phyloP scores from a whole-genome alignment of 2,113 vertebrate species.

The Uria aalge region DNA sequence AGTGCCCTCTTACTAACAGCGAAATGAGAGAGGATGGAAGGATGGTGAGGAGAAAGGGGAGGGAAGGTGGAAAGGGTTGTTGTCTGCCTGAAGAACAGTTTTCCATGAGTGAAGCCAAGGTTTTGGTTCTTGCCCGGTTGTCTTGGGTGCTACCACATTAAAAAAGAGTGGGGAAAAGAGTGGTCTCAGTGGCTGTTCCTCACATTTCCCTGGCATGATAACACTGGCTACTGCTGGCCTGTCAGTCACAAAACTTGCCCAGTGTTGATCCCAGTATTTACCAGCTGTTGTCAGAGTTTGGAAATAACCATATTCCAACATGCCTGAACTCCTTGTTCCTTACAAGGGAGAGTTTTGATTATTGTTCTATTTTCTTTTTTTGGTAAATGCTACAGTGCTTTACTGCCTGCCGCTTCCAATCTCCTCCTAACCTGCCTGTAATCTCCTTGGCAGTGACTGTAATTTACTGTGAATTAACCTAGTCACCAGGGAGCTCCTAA shows the following conservation, averaged over 20 bases:
- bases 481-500: slow-evolving; percentile 70
- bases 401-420: slow-evolving; percentile 33
- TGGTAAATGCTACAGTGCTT: slow-evolving; percentile 39
- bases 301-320: background rate
- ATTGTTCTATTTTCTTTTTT: slow-evolving; percentile 52
- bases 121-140: background rate
- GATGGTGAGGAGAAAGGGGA: background rate
- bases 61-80: background rate
- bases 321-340: background rate
- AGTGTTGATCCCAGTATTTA: background rate
- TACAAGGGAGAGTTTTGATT: slow-evolving; percentile 20
- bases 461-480: slow-evolving; percentile 72
- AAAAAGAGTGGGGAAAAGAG: background rate
- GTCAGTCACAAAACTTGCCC: background rate
- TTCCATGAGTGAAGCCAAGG: background rate
- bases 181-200: background rate
- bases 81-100: background rate
- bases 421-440: slow-evolving; percentile 45
- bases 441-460: slow-evolving; percentile 68
- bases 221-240: background rate
- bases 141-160: background rate
- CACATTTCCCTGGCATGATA: background rate
- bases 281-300: background rate
- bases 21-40: background rate
- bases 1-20: background rate